Evolutionary conservation across 2,888 invertebrate genomes (phyloP).

Genomic region (Seira ritae): DNA sequence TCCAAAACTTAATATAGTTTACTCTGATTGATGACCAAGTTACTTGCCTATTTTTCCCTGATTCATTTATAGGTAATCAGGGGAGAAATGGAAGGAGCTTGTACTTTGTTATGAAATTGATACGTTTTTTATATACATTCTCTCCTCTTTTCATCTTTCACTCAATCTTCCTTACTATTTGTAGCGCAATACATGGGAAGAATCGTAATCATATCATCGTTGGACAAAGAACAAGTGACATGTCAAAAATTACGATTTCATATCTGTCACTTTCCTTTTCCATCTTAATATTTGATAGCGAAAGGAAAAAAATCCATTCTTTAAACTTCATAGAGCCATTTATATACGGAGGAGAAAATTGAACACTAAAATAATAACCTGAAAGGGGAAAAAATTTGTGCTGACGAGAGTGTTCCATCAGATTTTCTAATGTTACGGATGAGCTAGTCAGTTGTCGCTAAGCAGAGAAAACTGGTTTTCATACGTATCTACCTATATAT

Average conservation of each 20-base stretch:
- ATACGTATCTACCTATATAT: too few relatives aligned
- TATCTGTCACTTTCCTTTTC: constrained; percentile 43
- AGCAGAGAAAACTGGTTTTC: background rate
- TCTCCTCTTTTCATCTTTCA: background rate
- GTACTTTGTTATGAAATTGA: constrained; percentile 32
- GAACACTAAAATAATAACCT: constrained; percentile 1
- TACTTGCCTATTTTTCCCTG: background rate
- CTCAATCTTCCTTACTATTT: background rate
- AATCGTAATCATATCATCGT: constrained; percentile 40
- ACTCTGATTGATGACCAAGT: constrained; percentile 53
- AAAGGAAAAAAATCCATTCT: background rate
- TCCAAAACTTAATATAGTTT: constrained; percentile 41
- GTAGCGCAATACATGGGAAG: background rate
- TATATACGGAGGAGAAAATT: constrained; percentile 4
- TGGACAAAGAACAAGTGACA: constrained; percentile 40
- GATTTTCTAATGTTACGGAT: constrained; percentile 26
- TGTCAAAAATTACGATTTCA: constrained; percentile 55
- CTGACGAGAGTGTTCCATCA: constrained; percentile 20
- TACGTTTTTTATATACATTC: constrained; percentile 4
- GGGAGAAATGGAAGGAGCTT: constrained; percentile 46
- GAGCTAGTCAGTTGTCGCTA: constrained; percentile 20
- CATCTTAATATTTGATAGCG: constrained; percentile 4
- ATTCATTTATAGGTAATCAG: constrained; percentile 35
- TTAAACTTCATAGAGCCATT: constrained; percentile 6
- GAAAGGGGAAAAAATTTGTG: background rate